phyloP scores from a whole-genome alignment of 2,888 invertebrate genomes.

The Heliconius charithonia region DNA sequence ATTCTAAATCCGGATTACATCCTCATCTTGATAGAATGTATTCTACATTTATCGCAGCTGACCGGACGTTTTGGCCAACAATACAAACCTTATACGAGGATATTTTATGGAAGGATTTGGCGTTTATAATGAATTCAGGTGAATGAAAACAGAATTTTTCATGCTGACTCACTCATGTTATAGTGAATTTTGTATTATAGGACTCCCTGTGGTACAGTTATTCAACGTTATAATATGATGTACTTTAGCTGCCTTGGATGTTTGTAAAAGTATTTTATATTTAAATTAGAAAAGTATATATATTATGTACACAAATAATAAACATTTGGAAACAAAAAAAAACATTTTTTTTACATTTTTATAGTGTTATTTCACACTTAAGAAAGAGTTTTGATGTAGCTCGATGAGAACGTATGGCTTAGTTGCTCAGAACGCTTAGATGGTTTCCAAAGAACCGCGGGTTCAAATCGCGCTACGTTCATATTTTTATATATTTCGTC shows the following conservation, averaged over 20 bases:
- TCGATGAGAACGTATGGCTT: too few relatives aligned
- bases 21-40: conserved; percentile 72
- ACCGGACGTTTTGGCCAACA: conserved; percentile 71
- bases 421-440: too few relatives aligned
- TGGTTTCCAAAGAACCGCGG: too few relatives aligned
- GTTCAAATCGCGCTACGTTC: too few relatives aligned
- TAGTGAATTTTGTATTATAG: conserved; percentile 32
- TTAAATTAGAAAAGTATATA: not conserved
- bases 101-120: conserved; percentile 60
- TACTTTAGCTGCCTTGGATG: not conserved
- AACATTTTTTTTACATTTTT: too few relatives aligned
- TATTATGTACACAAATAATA: too few relatives aligned
- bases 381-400: too few relatives aligned
- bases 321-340: too few relatives aligned
- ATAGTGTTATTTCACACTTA: too few relatives aligned
- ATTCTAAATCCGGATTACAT: conserved; percentile 70
- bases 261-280: not conserved
- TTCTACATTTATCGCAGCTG: conserved; percentile 76
- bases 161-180: conserved; percentile 49
- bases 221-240: conserved; percentile 23
- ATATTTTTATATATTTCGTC: too few relatives aligned
- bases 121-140: conserved; percentile 61
- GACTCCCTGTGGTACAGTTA: conserved; percentile 20
- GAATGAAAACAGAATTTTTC: conserved; percentile 57
- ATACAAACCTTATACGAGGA: conserved; percentile 64